Percentiles rank a stretch among this genome's conserved stretches.
These are phyloP conservation scores for Subacronicta megacephala DNA, from an alignment of 2,888 invertebrate species.

Conservation along the genomic window DNA sequence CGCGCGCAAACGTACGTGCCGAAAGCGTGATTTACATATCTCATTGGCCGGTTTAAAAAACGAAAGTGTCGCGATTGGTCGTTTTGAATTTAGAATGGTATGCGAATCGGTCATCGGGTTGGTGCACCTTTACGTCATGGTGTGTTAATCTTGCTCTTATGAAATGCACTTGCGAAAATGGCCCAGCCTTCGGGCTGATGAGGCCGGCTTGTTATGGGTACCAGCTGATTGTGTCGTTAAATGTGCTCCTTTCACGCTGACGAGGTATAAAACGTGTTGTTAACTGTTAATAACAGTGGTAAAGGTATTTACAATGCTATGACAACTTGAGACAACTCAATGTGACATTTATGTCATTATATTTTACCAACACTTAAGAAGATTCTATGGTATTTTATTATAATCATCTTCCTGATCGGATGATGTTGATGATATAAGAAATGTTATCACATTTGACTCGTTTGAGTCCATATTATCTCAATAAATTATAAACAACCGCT, in stretches of 20 bases:
- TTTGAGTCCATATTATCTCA: too few species aligned
- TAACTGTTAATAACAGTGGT: slow-evolving; percentile 7
- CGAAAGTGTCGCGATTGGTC: slow-evolving; percentile 72
- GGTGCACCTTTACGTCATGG: slow-evolving; percentile 66
- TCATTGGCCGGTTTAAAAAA: slow-evolving; percentile 69
- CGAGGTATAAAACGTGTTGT: slow-evolving; percentile 12
- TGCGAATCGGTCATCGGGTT: slow-evolving; percentile 61
- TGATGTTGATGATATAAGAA: too few species aligned
- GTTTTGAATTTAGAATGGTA: slow-evolving; percentile 67
- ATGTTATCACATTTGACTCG: too few species aligned
- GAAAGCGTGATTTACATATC: slow-evolving; percentile 47
- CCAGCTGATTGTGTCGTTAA: slow-evolving; percentile 29
- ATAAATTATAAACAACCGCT: too few species aligned
- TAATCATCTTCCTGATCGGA: too few species aligned
- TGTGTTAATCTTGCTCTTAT: slow-evolving; percentile 65
- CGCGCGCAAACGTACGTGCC: slow-evolving; percentile 49
- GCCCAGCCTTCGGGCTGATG: slow-evolving; percentile 52
- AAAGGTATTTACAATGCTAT: background rate
- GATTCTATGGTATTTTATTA: too few species aligned
- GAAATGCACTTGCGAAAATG: slow-evolving; percentile 74
- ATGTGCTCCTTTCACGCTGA: slow-evolving; percentile 14
- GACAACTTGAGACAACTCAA: background rate
- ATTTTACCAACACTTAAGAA: too few species aligned
- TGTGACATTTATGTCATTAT: too few species aligned
- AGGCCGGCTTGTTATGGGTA: slow-evolving; percentile 57